Evolutionary conservation across 2,797 vertebrate genomes (phyloP), one percentile per base, ranked within the genome.

Genomic region (Gastrophryne carolinensis): DNA sequence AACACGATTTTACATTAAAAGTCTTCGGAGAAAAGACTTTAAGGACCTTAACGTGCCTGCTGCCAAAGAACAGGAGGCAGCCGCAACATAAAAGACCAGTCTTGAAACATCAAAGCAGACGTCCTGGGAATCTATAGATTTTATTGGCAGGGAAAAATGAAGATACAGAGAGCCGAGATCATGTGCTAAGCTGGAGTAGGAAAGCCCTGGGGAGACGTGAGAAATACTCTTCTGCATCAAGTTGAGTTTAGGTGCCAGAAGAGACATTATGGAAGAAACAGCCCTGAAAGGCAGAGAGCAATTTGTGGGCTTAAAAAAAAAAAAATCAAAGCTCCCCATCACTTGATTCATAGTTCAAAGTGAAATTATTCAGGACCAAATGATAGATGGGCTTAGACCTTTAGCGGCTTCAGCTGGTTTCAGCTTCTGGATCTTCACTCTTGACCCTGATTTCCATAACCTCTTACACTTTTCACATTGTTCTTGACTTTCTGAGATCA

Each of bases 91-190:
- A 74, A 75, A 75, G 41, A 68, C 39, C 24, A 11, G 47, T 53
- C 39, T 60, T 29, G 54, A 68, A 29, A 75, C 56, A 75, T 68
- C 64, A 75, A 75, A 75, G 73, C 23, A 61, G 53, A 52, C n/a
- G 41, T 61, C 73, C 39, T 23, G 61, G 21, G 72, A 66, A 27
- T 54, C 26, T 2, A 64, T 32, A 27, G 64, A 75, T 58, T 54
- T 65, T 47, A 34, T 66, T 67, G 70, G 44, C 49, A 24, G 32
- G 47, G 26, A n/a, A 72, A 72, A 72, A 72, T 72, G 58, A 72
- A 72, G 70, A 52, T 41, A 39, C 23, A 56, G 24, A 44, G 32
- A 8, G 9, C 17, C 4, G 15, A 34, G 49, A 64, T 73, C 60
- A 54, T 3, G 21, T n/a, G 47, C 60, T 44, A 44, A 65, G 37